A percentile compares a stretch with the other conserved stretches of the same genome.
Evolutionary conservation across 2,113 vertebrate species (phyloP).

Genomic region (Irena cyanogastra): DNA sequence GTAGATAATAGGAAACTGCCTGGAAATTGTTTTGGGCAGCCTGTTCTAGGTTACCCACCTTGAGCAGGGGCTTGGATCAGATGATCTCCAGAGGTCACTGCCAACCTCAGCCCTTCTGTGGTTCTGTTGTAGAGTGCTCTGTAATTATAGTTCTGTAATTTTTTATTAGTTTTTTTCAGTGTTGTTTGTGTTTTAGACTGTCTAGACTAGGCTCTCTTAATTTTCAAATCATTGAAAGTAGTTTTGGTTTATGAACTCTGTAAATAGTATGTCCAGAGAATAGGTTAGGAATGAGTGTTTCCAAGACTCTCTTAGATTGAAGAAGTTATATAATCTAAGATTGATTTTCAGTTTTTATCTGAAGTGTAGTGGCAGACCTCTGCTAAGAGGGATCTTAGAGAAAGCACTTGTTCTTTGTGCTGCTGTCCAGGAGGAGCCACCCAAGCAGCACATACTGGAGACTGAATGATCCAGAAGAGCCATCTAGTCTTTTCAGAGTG

Average conservation of each 20-base stretch:
- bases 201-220: neutral
- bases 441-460: neutral
- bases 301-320: neutral
- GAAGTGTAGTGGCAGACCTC: neutral
- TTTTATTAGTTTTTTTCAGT: neutral
- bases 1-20: neutral
- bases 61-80: neutral
- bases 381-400: neutral
- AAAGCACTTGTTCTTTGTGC: neutral
- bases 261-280: neutral
- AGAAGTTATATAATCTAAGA: neutral
- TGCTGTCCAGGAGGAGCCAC: neutral
- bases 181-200: neutral
- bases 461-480: neutral
- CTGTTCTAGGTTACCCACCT: neutral
- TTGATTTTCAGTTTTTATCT: neutral
- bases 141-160: neutral
- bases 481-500: neutral
- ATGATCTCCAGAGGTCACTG: neutral
- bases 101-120: accelerated
- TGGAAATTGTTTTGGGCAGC: neutral
- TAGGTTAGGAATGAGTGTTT: neutral
- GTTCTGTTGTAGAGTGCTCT: neutral
- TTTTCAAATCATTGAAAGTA: neutral
- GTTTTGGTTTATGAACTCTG: neutral